Percentiles rank a stretch among this genome's conserved stretches.
Evolutionary conservation across 1,140 invertebrate species (phyloP).

Genomic region (Philopotamus ludificatus): DNA sequence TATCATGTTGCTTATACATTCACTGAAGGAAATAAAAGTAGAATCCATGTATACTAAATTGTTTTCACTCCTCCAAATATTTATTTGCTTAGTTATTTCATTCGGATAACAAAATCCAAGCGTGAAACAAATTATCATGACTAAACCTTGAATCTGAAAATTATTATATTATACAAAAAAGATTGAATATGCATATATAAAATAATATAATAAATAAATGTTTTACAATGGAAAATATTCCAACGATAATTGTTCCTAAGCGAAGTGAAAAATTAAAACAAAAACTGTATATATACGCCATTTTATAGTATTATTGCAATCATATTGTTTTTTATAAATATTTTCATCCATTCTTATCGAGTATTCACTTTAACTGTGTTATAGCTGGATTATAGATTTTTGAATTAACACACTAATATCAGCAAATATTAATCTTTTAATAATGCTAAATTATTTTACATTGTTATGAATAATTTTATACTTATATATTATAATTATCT

Average conservation of each 20-base stretch:
- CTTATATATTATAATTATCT: too few relatives aligned
- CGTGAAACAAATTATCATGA: constrained; percentile 14
- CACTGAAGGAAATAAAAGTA: constrained; percentile 12
- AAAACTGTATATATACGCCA: constrained; percentile 37
- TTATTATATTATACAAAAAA: not conserved
- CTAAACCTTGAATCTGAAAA: constrained; percentile 31
- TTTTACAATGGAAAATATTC: constrained; percentile 32
- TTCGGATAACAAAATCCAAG: constrained; percentile 15
- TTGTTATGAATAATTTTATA: too few relatives aligned
- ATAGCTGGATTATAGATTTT: too few relatives aligned
- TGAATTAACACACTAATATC: too few relatives aligned
- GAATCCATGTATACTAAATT: constrained; percentile 22
- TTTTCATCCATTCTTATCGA: too few relatives aligned
- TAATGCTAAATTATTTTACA: too few relatives aligned
- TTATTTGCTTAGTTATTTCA: constrained; percentile 24
- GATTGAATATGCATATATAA: constrained; percentile 10
- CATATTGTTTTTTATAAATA: too few relatives aligned
- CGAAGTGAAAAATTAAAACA: constrained; percentile 39
- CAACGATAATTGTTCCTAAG: constrained; percentile 35
- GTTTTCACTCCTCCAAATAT: constrained; percentile 27
- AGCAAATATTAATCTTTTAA: too few relatives aligned
- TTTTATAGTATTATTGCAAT: too few relatives aligned
- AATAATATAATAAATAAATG: too few relatives aligned
- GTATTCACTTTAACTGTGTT: too few relatives aligned
- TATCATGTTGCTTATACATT: constrained; percentile 10